phyloP scores from a whole-genome alignment of 2,113 vertebrate genomes.

The Tympanuchus pallidicinctus region DNA sequence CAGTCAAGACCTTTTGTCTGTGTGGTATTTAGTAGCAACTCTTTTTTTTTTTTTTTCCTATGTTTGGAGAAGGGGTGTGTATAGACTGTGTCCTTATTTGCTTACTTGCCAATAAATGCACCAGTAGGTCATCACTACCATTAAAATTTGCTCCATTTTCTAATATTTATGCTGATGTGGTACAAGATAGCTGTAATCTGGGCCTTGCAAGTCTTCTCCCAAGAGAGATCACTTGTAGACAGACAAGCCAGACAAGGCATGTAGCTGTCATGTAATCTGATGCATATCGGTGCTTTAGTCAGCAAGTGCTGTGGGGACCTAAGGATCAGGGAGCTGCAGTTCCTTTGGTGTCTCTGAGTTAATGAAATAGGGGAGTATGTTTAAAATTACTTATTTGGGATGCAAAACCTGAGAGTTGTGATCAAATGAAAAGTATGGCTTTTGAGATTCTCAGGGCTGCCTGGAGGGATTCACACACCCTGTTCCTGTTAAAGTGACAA shows the following conservation, averaged over 20 bases:
- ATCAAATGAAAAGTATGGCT: not conserved
- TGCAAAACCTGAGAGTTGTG: not conserved
- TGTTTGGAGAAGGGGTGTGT: not conserved
- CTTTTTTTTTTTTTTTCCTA: not conserved
- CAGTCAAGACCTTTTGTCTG: not conserved
- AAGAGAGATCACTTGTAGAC: not conserved
- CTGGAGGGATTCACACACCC: not conserved
- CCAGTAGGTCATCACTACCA: not conserved
- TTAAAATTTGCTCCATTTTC: not conserved
- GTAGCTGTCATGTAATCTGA: not conserved
- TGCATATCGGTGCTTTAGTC: not conserved
- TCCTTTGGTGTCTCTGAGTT: not conserved
- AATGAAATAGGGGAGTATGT: not conserved
- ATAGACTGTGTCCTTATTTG: not conserved
- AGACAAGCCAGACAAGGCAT: not conserved
- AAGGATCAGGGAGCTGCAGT: not conserved
- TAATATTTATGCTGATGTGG: not conserved
- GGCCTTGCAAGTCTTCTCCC: not conserved
- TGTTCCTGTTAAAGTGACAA: not conserved
- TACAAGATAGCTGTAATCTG: not conserved
- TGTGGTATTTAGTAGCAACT: not conserved
- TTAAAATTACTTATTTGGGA: not conserved
- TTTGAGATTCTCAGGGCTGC: not conserved
- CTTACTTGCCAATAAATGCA: not conserved
- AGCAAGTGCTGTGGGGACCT: not conserved